Conservation (phyloP, 2,888 invertebrate genomes). For the Chironomus riparius region DNA sequence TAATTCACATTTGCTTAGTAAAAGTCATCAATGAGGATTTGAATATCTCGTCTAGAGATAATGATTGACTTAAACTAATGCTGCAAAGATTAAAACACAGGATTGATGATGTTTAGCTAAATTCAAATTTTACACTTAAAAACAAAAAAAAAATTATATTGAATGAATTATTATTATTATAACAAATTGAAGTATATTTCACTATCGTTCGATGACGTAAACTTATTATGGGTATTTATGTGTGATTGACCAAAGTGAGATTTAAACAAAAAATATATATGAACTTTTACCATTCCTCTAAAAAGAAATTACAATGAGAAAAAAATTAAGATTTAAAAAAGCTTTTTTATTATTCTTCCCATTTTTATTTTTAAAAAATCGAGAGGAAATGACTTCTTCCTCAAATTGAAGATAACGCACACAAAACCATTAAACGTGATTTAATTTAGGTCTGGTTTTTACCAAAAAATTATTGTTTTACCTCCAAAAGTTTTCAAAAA, state of each 20-base stretch:
- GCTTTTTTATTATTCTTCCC: no score
- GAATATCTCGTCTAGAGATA: not conserved
- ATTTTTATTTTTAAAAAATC: no score
- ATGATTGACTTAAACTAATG: not conserved
- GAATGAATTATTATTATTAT: not conserved
- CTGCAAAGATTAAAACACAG: no score
- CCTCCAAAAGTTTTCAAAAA: no score
- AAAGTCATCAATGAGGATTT: constrained; percentile 66
- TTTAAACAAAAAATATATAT: not conserved
- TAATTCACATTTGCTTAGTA: constrained; percentile 89
- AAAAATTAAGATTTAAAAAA: not conserved
- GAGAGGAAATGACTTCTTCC: no score
- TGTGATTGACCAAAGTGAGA: constrained; percentile 24
- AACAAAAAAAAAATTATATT: no score
- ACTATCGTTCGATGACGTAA: constrained; percentile 15
- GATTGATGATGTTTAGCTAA: not conserved
- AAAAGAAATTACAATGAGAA: not conserved
- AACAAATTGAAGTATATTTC: not conserved
- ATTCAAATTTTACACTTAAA: not conserved
- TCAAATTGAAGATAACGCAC: no score
- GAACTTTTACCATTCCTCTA: not conserved
- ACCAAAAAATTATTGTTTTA: no score
- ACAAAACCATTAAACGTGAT: no score
- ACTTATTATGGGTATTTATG: constrained; percentile 18
- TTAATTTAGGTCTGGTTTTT: no score